Percentiles rank a stretch among this genome's conserved stretches.
phyloP scores from a whole-genome alignment of 2,113 vertebrate genomes.

The Spea multiplicata region DNA sequence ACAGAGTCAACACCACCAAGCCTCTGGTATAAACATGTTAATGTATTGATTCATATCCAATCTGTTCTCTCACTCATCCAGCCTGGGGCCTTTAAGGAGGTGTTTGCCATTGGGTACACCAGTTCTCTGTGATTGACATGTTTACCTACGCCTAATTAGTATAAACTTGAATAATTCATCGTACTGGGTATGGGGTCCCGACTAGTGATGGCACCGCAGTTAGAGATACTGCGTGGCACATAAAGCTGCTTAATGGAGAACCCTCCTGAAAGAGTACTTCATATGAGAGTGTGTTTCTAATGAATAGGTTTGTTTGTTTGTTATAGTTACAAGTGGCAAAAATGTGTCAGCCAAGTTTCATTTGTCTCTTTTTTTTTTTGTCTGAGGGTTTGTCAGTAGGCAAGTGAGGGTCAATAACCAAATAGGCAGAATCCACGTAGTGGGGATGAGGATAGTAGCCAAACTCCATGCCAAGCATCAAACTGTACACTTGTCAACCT shows the following conservation, averaged over 20 bases:
- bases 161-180: constrained; percentile 42
- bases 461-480: no score
- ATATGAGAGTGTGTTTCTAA: not conserved
- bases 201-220: not conserved
- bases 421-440: no score
- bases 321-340: not conserved
- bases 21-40: no score
- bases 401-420: no score
- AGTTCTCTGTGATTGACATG: constrained; percentile 10
- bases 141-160: constrained; percentile 18
- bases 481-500: no score
- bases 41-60: constrained; percentile 17
- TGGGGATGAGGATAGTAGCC: no score
- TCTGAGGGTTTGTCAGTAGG: no score
- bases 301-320: not conserved
- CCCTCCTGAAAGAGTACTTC: not conserved
- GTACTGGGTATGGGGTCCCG: not conserved
- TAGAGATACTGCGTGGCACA: no score
- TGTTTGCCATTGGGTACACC: constrained; percentile 35
- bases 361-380: not conserved
- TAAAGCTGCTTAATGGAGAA: not conserved
- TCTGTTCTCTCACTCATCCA: constrained; percentile 37
- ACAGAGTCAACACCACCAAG: no score
- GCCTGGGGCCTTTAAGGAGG: constrained; percentile 28
- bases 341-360: not conserved